Conservation (phyloP, 2,113 vertebrate species). For the Brachyhypopomus occidentalis region DNA sequence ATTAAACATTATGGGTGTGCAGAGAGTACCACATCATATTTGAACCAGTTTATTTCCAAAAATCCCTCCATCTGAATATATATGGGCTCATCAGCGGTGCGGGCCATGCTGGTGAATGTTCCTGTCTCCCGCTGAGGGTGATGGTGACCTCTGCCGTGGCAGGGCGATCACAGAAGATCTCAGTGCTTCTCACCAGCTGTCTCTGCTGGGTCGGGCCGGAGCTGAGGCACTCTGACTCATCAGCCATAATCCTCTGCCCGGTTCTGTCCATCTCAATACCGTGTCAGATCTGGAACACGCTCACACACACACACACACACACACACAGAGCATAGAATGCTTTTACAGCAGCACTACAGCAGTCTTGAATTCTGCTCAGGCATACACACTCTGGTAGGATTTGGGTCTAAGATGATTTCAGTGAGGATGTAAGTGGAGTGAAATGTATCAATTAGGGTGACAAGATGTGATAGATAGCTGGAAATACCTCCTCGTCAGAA, state of each 20-base stretch:
- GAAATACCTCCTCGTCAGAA: no score
- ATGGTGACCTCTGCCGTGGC: constrained; percentile 8
- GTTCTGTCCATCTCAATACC: neutral
- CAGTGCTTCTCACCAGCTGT: constrained; percentile 31
- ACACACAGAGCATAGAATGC: neutral
- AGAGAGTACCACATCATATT: constrained; percentile 4
- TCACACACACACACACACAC: neutral
- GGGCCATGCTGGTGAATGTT: neutral
- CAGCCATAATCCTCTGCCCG: constrained; percentile 19
- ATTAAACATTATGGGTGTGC: constrained; percentile 40
- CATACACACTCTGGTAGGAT: neutral
- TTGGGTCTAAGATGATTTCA: neutral
- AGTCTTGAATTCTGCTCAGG: neutral
- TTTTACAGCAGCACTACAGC: neutral
- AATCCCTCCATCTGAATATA: constrained; percentile 33
- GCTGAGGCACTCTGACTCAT: constrained; percentile 19
- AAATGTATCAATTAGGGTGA: neutral
- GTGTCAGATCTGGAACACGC: neutral
- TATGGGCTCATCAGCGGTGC: constrained; percentile 15
- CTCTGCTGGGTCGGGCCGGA: neutral
- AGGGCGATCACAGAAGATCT: constrained; percentile 26
- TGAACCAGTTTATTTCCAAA: neutral
- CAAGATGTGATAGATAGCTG: no score
- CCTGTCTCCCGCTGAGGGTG: constrained; percentile 20
- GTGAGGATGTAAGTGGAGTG: neutral